Conservation (phyloP, 2,797 vertebrate species). For the Spheniscus humboldti region DNA sequence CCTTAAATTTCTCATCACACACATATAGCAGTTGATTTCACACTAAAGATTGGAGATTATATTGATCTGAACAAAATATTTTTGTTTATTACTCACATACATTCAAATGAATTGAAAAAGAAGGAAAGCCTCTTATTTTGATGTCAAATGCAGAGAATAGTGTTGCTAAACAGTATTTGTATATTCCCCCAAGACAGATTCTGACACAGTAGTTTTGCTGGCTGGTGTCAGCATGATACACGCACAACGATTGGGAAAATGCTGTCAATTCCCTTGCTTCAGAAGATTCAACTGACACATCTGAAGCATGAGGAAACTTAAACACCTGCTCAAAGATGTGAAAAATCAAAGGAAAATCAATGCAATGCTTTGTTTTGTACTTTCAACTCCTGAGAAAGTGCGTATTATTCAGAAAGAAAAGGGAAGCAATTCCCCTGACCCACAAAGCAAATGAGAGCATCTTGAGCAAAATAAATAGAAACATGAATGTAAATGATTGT, state of each 20-base stretch:
- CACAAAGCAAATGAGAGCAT: not conserved
- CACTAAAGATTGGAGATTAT: not conserved
- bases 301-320: not conserved
- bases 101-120: not conserved
- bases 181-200: not conserved
- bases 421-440: not conserved
- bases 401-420: not conserved
- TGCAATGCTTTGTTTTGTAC: not conserved
- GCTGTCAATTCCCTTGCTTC: not conserved
- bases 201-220: not conserved
- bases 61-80: not conserved
- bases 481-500: not conserved
- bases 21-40: not conserved
- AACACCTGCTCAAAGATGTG: not conserved
- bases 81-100: not conserved
- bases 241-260: not conserved
- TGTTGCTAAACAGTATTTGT: not conserved
- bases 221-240: not conserved
- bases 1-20: not conserved
- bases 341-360: conserved; percentile 29
- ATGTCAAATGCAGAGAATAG: not conserved
- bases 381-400: not conserved
- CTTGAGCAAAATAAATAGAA: not conserved
- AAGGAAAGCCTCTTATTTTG: not conserved
- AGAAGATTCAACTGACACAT: not conserved